Base-by-base conservation (phyloP, 92 coral and sea anemone genomes). In the Porites cylindrica region DNA sequence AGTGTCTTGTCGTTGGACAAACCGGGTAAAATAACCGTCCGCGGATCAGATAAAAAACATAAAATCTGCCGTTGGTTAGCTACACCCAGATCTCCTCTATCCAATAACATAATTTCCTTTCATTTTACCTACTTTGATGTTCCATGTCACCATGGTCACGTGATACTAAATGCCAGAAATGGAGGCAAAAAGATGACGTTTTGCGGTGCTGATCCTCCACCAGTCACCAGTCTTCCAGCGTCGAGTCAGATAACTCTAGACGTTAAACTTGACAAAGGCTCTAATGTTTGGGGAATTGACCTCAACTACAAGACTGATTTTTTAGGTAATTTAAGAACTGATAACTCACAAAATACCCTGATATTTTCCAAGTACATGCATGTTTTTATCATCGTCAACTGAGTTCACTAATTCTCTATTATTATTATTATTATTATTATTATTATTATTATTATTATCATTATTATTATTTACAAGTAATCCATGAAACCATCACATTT, bases 1-100 rank as follows among this genome's bases (percentile, higher is more conserved):
- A 79, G 86, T 24, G 75, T 82, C 0, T 56, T 93, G 29, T 93
- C 98, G 18, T 43, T 82, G 8, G 72, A 82, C 66, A 77, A 81
- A 32, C 91, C 90, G 19, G 94, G 92, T 7, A 77, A 85, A 21
- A 78, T 95, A 76, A 26, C 75, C 1, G 76, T 91, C 16, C 92
- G 96, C 38, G 95, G 94, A n/a, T 72, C 91, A 13, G 20, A 50
- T 12, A 73, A 32, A 10, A 85, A 76, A 61, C 66, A 66, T 1
- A 93, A 78, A 47, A 61, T 83, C n/a, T 95, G 98, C 43, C 51
- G 84, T 4, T 95, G 94, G 94, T n/a, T 95, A 24, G 90, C 96
- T n/a, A 81, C 64, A 24, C 98, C 96, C 50, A 86, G 82, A 50
- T 80, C 88, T 18, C 78, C 90, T 47, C 66, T 84, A 6, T 86